Evolutionary conservation across 2,113 vertebrate species (phyloP), one percentile per base, ranked within the genome.

Genomic region (Pantherophis guttatus): DNA sequence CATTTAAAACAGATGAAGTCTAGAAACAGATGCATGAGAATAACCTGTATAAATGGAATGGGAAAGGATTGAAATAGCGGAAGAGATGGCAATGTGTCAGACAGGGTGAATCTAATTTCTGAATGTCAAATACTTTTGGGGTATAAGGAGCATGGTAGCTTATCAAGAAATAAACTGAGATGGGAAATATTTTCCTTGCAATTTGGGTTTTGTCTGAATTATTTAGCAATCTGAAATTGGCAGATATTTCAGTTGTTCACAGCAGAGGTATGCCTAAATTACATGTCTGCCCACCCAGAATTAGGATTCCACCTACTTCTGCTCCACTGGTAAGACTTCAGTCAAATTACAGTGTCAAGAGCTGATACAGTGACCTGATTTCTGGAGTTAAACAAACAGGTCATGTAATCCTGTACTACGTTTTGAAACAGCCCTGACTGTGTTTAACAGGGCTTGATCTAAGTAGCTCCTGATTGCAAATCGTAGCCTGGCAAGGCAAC

Each of bases 1-100:
- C 93, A 91, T 91, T 81, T 92, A 95, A 92, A 39, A 52, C 86
- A 92, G 93, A 53, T 58, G 8, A 0, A 89, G 17, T 75, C 75
- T 95, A 87, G 44, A 92, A 93, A 50, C 55, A 44, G 33, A 44
- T 89, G 54, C 33, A 89, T 2, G 5, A 44, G 88, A 24, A 89
- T 58, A 54, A 81, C n/a, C 12, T 15, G 39, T 39, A 23, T 24
- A 65, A 48, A 90, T 1, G 2, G 29, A n/a, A 9, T 70, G 15
- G 17, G 26, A 65, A 62, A 90, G 8, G 44, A 8, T 17, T 23
- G 19, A 85, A 54, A 39, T 24, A n/a, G 52, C 29, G 44, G n/a
- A 85, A 91, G 33, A 85, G 52, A 85, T 12, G 24, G 9, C 7
- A 23, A 21, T 44, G 11, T 13, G 55, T 58, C 21, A 26, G 54